Percentiles rank a stretch among this genome's conserved stretches.
These are phyloP conservation scores for Chromis chromis DNA, from an alignment of 2,797 vertebrate genomes.

Conservation along the genomic window DNA sequence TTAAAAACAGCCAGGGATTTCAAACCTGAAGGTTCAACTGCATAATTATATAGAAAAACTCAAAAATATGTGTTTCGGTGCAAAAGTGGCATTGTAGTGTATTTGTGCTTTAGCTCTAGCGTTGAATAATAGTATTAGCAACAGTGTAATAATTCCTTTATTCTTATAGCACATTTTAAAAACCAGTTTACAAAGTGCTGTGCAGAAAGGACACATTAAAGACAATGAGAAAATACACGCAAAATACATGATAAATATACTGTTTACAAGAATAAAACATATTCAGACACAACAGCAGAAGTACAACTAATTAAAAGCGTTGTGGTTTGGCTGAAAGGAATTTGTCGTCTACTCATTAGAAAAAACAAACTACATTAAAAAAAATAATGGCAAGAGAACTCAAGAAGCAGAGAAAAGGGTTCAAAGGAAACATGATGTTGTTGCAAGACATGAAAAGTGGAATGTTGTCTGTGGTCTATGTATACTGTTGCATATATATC, in stretches of 20 bases:
- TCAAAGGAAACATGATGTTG: slow-evolving; percentile 4
- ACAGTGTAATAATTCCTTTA: slow-evolving; percentile 41
- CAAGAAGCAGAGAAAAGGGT: slow-evolving; percentile 8
- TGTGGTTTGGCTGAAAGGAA: slow-evolving; percentile 17
- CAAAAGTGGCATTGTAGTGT: background rate
- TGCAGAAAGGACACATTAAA: slow-evolving; percentile 29
- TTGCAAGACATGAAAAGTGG: slow-evolving; percentile 15
- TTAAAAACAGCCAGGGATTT: too few species aligned
- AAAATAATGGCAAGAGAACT: slow-evolving; percentile 15
- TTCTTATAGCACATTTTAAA: slow-evolving; percentile 55
- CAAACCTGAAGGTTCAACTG: too few species aligned
- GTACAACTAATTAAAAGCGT: slow-evolving; percentile 8
- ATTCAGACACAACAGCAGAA: slow-evolving; percentile 18
- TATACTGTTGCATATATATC: background rate
- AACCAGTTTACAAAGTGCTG: slow-evolving; percentile 56
- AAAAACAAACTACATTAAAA: background rate
- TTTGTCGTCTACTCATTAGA: background rate
- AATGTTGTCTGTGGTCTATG: slow-evolving; percentile 18
- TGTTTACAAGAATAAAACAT: slow-evolving; percentile 32
- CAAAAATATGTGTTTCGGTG: background rate
- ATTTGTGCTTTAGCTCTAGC: background rate
- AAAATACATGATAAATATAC: slow-evolving; percentile 31
- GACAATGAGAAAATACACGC: slow-evolving; percentile 28
- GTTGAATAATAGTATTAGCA: slow-evolving; percentile 14
- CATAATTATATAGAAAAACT: too few species aligned